Evolutionary conservation across 2,888 invertebrate genomes (phyloP).

Genomic region (Brachyptera putata): DNA sequence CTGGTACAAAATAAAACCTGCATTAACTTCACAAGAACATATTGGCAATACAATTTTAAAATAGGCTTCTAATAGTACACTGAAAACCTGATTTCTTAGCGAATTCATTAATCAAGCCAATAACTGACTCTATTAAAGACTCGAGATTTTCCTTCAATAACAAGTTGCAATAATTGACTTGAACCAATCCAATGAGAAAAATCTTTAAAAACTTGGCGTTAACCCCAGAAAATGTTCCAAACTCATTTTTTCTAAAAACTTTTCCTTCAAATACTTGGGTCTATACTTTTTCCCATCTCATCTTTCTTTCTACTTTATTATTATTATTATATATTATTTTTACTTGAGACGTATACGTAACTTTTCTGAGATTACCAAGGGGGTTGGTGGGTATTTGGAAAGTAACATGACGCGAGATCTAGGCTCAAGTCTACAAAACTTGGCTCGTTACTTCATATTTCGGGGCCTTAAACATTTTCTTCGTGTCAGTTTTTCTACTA

Average conservation of each 20-base stretch:
- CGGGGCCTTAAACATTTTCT: conserved; percentile 14
- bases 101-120: too few species aligned
- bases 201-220: too few species aligned
- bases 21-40: too few species aligned
- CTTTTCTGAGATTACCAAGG: background rate
- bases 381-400: background rate
- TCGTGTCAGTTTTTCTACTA: background rate
- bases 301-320: conserved; percentile 9
- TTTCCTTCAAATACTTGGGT: conserved; percentile 15
- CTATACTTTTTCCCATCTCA: background rate
- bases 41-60: too few species aligned
- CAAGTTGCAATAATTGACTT: too few species aligned
- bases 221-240: background rate
- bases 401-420: background rate
- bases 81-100: too few species aligned
- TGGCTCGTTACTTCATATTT: conserved; percentile 19
- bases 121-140: too few species aligned
- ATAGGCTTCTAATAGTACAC: too few species aligned
- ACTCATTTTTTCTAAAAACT: conserved; percentile 1
- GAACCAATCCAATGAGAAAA: too few species aligned
- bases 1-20: too few species aligned
- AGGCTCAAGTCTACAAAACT: conserved; percentile 10
- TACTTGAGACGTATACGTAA: background rate
- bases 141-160: too few species aligned
- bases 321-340: conserved; percentile 11